These are phyloP conservation scores for Chloebia gouldiae DNA, from an alignment of 2,113 vertebrate genomes.

Conservation along the genomic window DNA sequence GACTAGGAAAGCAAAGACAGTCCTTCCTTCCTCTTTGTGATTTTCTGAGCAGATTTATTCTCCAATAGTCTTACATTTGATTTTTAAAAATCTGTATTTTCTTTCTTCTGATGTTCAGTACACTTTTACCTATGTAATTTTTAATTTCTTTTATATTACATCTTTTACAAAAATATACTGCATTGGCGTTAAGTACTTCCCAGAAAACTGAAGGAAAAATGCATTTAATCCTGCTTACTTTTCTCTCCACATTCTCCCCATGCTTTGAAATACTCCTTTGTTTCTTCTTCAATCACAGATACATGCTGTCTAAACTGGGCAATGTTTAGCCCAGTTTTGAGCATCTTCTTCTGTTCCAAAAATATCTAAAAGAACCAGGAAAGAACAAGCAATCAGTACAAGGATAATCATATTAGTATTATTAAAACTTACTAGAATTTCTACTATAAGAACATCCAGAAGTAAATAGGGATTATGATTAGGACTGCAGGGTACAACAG, in stretches of 20 bases:
- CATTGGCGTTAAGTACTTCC: not conserved
- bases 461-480: not conserved
- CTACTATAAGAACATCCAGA: not conserved
- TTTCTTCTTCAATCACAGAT: constrained; percentile 90
- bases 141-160: not conserved
- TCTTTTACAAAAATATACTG: not conserved
- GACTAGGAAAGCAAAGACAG: not conserved
- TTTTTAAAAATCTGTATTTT: not conserved
- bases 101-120: not conserved
- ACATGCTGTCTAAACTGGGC: constrained; percentile 88
- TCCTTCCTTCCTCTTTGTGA: not conserved
- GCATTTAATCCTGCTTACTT: constrained; percentile 75
- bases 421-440: not conserved
- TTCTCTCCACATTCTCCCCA: constrained; percentile 92
- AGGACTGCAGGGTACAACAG: not conserved
- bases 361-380: constrained; percentile 79
- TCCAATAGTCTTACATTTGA: not conserved
- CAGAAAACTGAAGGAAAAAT: not conserved
- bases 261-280: constrained; percentile 87
- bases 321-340: constrained; percentile 93
- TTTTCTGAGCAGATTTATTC: not conserved
- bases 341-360: constrained; percentile 97
- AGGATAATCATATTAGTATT: not conserved
- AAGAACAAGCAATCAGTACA: not conserved
- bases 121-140: not conserved